phyloP scores from a whole-genome alignment of 2,113 vertebrate species.

The Tyto alba region DNA sequence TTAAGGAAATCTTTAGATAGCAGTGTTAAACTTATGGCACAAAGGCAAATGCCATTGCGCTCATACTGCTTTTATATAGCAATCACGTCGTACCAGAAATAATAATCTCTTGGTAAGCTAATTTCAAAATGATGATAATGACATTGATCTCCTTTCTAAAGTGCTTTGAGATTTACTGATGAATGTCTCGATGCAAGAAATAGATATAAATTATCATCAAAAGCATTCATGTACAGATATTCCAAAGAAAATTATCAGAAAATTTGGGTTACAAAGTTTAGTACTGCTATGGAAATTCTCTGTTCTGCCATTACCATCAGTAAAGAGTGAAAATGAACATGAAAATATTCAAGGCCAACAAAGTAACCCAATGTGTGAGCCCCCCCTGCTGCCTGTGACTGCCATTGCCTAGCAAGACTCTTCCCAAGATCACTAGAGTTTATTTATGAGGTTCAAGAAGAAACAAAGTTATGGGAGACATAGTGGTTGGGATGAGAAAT shows the following conservation, averaged over 20 bases:
- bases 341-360: not conserved
- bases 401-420: not conserved
- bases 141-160: slow-evolving; percentile 56
- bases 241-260: slow-evolving; percentile 39
- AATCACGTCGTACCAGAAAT: slow-evolving; percentile 46
- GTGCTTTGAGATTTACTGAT: slow-evolving; percentile 55
- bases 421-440: not conserved
- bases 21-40: not conserved
- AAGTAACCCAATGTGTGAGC: slow-evolving; percentile 50
- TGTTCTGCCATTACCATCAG: slow-evolving; percentile 4
- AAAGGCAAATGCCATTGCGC: slow-evolving; percentile 28
- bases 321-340: not conserved
- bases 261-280: slow-evolving; percentile 21
- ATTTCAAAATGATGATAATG: slow-evolving; percentile 61
- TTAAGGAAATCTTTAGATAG: not conserved
- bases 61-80: slow-evolving; percentile 27
- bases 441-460: not conserved
- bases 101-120: slow-evolving; percentile 61
- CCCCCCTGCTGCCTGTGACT: slow-evolving; percentile 49
- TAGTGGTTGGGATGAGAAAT: not conserved
- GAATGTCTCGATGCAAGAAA: slow-evolving; percentile 42
- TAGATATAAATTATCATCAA: slow-evolving; percentile 58
- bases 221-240: slow-evolving; percentile 44
- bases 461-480: not conserved
- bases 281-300: not conserved